Conservation (phyloP, 2,113 vertebrate genomes). For the Gasterosteus aculeatus region DNA sequence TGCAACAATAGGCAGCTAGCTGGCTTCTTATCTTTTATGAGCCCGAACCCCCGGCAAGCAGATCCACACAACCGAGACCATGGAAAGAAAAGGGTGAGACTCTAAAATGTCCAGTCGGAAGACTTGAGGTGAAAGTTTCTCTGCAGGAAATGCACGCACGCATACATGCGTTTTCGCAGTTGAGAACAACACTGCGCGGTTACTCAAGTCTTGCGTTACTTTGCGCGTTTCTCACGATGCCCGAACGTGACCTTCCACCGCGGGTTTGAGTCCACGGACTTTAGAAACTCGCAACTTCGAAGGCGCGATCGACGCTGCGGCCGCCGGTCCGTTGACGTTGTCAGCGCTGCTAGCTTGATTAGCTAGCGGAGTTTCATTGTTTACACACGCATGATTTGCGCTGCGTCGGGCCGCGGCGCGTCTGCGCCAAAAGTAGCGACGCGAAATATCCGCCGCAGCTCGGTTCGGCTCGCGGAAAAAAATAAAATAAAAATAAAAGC, state of each 20-base stretch:
- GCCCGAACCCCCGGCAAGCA: neutral
- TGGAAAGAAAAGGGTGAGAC: constrained; percentile 94
- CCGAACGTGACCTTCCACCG: rapidly evolving
- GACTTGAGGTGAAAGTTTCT: constrained; percentile 82
- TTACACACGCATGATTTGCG: constrained; percentile 72
- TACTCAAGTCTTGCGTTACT: neutral
- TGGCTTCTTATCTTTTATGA: neutral
- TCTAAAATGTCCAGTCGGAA: constrained; percentile 48
- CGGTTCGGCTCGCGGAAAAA: neutral
- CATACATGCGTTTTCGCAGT: constrained; percentile 33
- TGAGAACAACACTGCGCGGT: constrained; percentile 33
- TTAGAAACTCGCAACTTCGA: neutral
- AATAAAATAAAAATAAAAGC: too few species aligned
- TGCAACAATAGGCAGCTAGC: constrained; percentile 25
- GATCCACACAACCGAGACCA: constrained; percentile 64
- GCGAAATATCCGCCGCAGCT: neutral
- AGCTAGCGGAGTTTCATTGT: constrained; percentile 75
- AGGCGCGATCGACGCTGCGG: neutral
- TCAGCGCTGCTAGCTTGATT: constrained; percentile 72
- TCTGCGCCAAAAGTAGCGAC: neutral
- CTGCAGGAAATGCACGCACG: constrained; percentile 61
- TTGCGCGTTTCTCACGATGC: neutral
- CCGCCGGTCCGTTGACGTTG: constrained; percentile 1
- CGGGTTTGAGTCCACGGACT: rapidly evolving
- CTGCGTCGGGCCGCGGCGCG: constrained; percentile 33